A percentile compares a stretch with the other conserved stretches of the same genome.
These are phyloP conservation scores for Spizella passerina DNA, from an alignment of 2,797 vertebrate species.

Conservation along the genomic window DNA sequence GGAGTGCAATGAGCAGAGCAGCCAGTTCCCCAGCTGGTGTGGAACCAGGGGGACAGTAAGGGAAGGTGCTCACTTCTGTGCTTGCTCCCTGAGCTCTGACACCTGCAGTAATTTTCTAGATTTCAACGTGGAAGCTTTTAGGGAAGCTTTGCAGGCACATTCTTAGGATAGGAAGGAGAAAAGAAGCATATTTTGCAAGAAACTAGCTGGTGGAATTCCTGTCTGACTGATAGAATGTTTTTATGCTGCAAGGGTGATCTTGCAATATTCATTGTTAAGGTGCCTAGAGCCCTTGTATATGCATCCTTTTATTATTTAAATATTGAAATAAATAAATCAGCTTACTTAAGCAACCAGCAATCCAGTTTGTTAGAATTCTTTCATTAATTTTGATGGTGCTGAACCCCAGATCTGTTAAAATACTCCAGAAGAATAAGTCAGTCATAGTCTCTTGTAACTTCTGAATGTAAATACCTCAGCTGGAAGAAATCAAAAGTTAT, in stretches of 20 bases:
- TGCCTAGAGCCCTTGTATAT: constrained; percentile 45
- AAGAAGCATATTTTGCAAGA: background rate
- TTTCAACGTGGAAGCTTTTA: background rate
- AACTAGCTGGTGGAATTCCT: background rate
- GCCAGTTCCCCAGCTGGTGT: background rate
- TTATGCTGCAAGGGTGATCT: background rate
- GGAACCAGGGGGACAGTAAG: background rate
- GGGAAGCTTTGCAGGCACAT: background rate
- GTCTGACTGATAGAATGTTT: background rate
- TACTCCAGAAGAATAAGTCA: constrained; percentile 4
- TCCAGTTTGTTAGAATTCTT: constrained; percentile 19
- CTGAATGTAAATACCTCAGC: constrained; percentile 43
- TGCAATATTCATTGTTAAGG: constrained; percentile 55
- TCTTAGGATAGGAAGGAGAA: background rate
- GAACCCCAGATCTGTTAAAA: constrained; percentile 37
- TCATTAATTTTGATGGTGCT: constrained; percentile 43
- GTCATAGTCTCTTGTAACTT: background rate
- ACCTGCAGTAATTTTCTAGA: background rate
- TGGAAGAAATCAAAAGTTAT: constrained; percentile 36
- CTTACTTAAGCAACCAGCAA: constrained; percentile 34
- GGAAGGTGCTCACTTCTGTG: background rate
- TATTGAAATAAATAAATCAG: constrained; percentile 67
- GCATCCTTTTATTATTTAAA: constrained; percentile 59
- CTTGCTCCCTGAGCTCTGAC: background rate
- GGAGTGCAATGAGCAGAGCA: background rate